Evolutionary conservation across 35 echinoderm and acorn worm genomes (phyloP).

Genomic region (Anneissia japonica): DNA sequence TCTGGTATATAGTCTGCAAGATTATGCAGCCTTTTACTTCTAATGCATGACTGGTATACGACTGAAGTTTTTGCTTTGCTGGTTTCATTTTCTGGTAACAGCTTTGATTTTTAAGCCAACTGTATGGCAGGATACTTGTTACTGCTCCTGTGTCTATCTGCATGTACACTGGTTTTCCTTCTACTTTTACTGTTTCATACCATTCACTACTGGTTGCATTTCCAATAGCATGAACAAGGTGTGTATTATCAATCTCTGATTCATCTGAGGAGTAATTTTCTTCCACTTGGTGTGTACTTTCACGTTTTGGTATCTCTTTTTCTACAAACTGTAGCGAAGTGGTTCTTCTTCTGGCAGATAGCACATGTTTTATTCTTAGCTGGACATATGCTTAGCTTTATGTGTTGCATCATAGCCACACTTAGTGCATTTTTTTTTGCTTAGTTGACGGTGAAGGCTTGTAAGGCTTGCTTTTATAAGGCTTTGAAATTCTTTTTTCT

Average conservation of each 20-base stretch:
- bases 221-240: not conserved
- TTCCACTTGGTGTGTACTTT: conserved; percentile 16
- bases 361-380: conserved; percentile 45
- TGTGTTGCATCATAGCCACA: conserved; percentile 42
- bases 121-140: conserved; percentile 46
- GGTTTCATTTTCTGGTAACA: not conserved
- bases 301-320: not conserved
- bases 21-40: conserved; percentile 25
- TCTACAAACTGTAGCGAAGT: conserved; percentile 58
- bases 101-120: conserved; percentile 12
- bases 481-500: not conserved
- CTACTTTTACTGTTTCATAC: conserved; percentile 52
- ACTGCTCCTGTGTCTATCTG: conserved; percentile 63
- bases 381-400: conserved; percentile 52
- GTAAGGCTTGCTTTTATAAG: not conserved
- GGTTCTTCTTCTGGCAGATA: conserved; percentile 39
- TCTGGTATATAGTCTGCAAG: conserved; percentile 34
- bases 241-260: not conserved
- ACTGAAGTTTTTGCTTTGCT: conserved; percentile 33
- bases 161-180: conserved; percentile 8
- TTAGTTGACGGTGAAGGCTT: not conserved
- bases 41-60: conserved; percentile 46
- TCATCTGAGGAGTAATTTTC: not conserved
- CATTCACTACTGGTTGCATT: conserved; percentile 27
- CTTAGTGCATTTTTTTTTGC: conserved; percentile 34